These are phyloP conservation scores for Pipistrellus pygmaeus DNA, from an alignment of 2,797 vertebrate species.

Conservation along the genomic window DNA sequence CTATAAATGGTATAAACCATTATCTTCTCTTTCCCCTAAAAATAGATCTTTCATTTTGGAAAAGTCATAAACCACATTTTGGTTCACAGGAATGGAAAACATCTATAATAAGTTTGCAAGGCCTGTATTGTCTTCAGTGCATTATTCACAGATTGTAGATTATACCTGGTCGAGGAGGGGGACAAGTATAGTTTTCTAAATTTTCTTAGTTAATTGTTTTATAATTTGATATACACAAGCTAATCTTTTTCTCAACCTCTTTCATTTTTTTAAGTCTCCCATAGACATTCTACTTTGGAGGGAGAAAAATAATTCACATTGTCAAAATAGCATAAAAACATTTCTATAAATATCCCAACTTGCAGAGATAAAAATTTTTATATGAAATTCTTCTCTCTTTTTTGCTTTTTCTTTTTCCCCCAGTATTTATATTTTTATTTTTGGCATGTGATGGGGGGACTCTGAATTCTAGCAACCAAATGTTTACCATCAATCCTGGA, in stretches of 20 bases:
- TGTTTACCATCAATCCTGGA: slow-evolving; percentile 77
- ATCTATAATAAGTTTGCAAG: background rate
- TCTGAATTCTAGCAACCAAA: slow-evolving; percentile 70
- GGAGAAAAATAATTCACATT: slow-evolving; percentile 46
- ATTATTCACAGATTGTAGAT: background rate
- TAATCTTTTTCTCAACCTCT: background rate
- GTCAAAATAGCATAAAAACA: background rate
- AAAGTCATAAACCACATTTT: slow-evolving; percentile 73
- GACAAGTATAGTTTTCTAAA: background rate
- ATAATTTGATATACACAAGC: background rate
- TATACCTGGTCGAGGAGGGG: background rate
- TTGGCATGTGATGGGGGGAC: slow-evolving; percentile 64
- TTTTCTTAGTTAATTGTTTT: background rate
- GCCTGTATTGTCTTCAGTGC: background rate
- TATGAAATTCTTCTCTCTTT: slow-evolving; percentile 1
- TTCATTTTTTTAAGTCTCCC: slow-evolving; percentile 27
- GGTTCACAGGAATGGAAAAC: slow-evolving; percentile 32
- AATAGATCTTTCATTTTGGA: slow-evolving; percentile 37
- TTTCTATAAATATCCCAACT: background rate
- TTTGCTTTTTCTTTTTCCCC: slow-evolving; percentile 5
- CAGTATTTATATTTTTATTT: slow-evolving; percentile 59
- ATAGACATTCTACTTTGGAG: background rate
- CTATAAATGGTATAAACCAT: background rate
- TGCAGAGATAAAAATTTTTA: slow-evolving; percentile 23
- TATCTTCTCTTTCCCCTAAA: slow-evolving; percentile 68